Evolutionary conservation across 2,797 vertebrate genomes (phyloP), one percentile per base, ranked within the genome.

Genomic region (Poeciliopsis turneri): DNA sequence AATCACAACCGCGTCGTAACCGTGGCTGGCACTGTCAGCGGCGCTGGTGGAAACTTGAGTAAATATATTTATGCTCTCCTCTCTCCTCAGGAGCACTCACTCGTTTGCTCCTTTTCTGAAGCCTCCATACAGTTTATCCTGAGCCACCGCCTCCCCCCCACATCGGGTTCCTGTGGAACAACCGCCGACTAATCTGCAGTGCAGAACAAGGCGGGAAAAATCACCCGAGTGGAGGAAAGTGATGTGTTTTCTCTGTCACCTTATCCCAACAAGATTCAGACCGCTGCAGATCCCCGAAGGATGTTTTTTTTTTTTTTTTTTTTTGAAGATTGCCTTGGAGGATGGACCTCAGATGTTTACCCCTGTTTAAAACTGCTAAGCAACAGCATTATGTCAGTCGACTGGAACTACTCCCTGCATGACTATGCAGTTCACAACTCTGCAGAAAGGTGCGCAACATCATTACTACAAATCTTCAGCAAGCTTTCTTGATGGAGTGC

Each of bases 341-440:
- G 46, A 75, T 78, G 75, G 73, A 75, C 77, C 75, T 70, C 78
- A 41, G 84, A 80, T 93, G 89, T 94, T 93, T 93, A 92, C 86
- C 43, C 69, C n/a, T 83, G 92, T 94, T 94, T 91, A 78, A 91
- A 76, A 72, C 64, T 89, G 92, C 95, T 90, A 90, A 93, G 94
- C 92, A 95, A 95, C 95, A 85, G 79, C 59, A 77, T 89, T 82
- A 82, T 88, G 84, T 91, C 84, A 91, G 72, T 66, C 43, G 75
- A 71, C 80, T 75, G 11, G 1, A 55, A 73, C 20, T 0, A 39
- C 7, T 45, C n/a, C 75, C 87, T 76, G 78, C 70, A 85, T 45
- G 74, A 77, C 75, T 41, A 20, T 76, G 72, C 64, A 49, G 85
- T 87, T 88, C 12, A 76, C 57, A 79, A 81, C 84, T 75, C 80